Evolutionary conservation across 2,797 vertebrate genomes (phyloP).

Genomic region (Pantherophis alleghaniensis): DNA sequence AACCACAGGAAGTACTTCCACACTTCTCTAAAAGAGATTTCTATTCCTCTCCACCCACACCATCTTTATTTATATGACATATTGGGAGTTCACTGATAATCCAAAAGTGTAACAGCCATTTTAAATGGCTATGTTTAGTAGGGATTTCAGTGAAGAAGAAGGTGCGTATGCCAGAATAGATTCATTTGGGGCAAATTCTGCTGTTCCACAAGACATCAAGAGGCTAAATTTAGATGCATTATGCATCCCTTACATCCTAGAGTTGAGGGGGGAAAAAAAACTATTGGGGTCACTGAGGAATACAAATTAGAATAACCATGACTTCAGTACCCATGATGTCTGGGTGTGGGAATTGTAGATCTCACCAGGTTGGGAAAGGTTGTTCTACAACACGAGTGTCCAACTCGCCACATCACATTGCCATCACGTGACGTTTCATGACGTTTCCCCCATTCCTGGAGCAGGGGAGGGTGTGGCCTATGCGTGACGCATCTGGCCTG

Average conservation of each 20-base stretch:
- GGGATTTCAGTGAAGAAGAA: neutral
- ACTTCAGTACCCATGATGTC: neutral
- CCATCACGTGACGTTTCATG: accelerated
- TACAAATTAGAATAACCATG: neutral
- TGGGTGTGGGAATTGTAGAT: neutral
- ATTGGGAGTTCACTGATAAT: neutral
- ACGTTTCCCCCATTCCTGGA: too few relatives aligned
- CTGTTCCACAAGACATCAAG: neutral
- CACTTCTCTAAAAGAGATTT: neutral
- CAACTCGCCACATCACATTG: too few relatives aligned
- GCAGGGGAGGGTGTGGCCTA: too few relatives aligned
- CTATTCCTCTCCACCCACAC: neutral
- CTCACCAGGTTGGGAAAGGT: neutral
- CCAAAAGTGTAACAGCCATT: neutral
- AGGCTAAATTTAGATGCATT: neutral
- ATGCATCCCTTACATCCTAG: neutral
- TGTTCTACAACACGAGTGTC: neutral
- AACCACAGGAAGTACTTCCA: neutral
- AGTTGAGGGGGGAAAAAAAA: accelerated
- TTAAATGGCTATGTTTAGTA: neutral
- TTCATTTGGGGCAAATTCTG: neutral
- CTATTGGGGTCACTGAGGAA: neutral
- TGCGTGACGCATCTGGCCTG: too few relatives aligned
- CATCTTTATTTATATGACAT: neutral
- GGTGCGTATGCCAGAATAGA: neutral